Evolutionary conservation across 1,140 invertebrate species (phyloP).

Genomic region (Andricus grossulariae): DNA sequence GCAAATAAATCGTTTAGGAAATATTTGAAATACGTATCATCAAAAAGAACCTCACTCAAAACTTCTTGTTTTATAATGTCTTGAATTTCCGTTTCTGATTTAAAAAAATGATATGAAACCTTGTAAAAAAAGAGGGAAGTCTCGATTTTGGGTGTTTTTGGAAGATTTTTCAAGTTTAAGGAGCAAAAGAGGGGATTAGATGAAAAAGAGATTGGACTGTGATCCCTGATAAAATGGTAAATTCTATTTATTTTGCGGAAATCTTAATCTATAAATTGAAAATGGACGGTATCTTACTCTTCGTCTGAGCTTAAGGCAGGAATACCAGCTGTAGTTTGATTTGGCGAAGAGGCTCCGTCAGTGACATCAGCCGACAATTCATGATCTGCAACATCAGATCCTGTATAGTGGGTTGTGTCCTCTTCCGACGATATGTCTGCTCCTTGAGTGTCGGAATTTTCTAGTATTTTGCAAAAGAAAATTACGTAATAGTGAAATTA

Average conservation of each 20-base stretch:
- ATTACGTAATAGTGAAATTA: slow-evolving; percentile 31
- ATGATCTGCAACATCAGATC: slow-evolving; percentile 61
- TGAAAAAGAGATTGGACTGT: too few relatives aligned
- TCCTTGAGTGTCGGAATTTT: slow-evolving; percentile 59
- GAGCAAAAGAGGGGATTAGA: too few relatives aligned
- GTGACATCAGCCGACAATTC: slow-evolving; percentile 67
- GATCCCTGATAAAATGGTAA: too few relatives aligned
- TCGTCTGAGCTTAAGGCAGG: slow-evolving; percentile 68
- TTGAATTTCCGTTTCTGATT: too few relatives aligned
- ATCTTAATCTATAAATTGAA: neutral
- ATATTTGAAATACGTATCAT: too few relatives aligned
- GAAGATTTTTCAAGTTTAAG: too few relatives aligned
- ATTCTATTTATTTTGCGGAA: slow-evolving; percentile 6
- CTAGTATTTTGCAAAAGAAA: slow-evolving; percentile 41
- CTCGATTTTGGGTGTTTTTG: too few relatives aligned
- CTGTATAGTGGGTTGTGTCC: slow-evolving; percentile 58
- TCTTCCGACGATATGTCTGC: slow-evolving; percentile 60
- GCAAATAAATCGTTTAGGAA: too few relatives aligned
- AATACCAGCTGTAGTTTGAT: slow-evolving; percentile 64
- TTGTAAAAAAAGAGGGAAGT: too few relatives aligned
- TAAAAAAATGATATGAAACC: too few relatives aligned
- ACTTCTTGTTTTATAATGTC: too few relatives aligned
- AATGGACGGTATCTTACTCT: slow-evolving; percentile 58
- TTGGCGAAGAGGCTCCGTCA: slow-evolving; percentile 69
- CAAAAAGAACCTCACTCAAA: too few relatives aligned